A percentile compares a stretch with the other conserved stretches of the same genome.
phyloP scores from a whole-genome alignment of 2,797 vertebrate genomes.

The Sebastes variabilis region DNA sequence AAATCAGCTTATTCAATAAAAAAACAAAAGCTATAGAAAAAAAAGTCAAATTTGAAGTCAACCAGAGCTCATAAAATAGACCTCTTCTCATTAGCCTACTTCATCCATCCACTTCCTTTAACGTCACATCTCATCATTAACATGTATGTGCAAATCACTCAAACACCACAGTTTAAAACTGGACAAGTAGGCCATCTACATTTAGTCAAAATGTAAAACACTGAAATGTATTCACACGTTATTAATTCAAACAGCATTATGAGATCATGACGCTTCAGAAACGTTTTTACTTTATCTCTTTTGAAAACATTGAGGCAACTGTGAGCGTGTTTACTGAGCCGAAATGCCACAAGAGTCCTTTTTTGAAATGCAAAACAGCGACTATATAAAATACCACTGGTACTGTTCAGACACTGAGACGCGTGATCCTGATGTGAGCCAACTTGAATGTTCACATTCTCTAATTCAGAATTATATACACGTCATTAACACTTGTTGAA shows the following conservation, averaged over 20 bases:
- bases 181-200: slow-evolving; percentile 3
- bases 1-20: slow-evolving; percentile 3
- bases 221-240: slow-evolving; percentile 28
- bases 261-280: slow-evolving; percentile 13
- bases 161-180: slow-evolving; percentile 26
- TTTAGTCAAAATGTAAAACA: slow-evolving; percentile 29
- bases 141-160: slow-evolving; percentile 43
- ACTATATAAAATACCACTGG: slow-evolving; percentile 30
- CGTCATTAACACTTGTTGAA: slow-evolving; percentile 9
- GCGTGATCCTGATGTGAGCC: slow-evolving; percentile 20
- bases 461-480: slow-evolving; percentile 31
- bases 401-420: slow-evolving; percentile 25
- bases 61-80: slow-evolving; percentile 15
- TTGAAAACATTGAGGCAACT: slow-evolving; percentile 35
- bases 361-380: slow-evolving; percentile 61
- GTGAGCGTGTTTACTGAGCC: slow-evolving; percentile 28
- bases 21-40: slow-evolving; percentile 19
- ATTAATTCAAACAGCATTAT: slow-evolving; percentile 11
- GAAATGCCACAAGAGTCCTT: slow-evolving; percentile 35
- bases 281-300: slow-evolving; percentile 21
- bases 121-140: neutral
- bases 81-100: neutral
- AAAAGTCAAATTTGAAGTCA: neutral
- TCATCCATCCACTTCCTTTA: neutral
- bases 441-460: slow-evolving; percentile 35